These are phyloP conservation scores for Condylura cristata DNA, from an alignment of 2,113 vertebrate species.

Conservation along the genomic window DNA sequence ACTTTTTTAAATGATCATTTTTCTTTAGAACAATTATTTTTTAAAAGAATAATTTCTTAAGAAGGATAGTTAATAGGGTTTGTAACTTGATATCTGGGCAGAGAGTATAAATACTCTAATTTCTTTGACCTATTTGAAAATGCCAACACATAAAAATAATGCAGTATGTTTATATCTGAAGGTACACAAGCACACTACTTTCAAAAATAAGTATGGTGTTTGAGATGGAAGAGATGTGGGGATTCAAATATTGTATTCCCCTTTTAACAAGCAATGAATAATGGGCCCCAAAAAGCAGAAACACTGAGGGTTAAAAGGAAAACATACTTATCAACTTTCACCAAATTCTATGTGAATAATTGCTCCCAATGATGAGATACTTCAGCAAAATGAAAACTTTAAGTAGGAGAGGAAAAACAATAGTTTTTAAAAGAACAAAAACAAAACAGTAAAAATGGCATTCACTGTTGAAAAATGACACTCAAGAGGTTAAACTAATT, in stretches of 20 bases:
- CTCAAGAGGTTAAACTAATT: not conserved
- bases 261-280: not conserved
- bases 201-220: not conserved
- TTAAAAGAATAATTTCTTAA: constrained; percentile 66
- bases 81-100: constrained; percentile 72
- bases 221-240: not conserved
- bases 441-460: not conserved
- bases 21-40: constrained; percentile 66
- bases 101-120: constrained; percentile 16
- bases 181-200: constrained; percentile 50
- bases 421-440: constrained; percentile 11
- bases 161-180: constrained; percentile 12
- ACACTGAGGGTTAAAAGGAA: not conserved
- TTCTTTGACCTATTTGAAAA: constrained; percentile 40
- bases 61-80: constrained; percentile 40
- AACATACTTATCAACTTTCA: not conserved
- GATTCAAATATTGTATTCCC: not conserved
- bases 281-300: not conserved
- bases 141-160: constrained; percentile 42
- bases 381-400: not conserved
- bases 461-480: not conserved
- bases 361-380: not conserved
- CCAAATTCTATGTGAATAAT: constrained; percentile 34
- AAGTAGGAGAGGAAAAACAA: not conserved
- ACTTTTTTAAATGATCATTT: constrained; percentile 53